A percentile compares a stretch with the other conserved stretches of the same genome.
Evolutionary conservation across 2,888 invertebrate genomes (phyloP).

Genomic region (Ypsolopha sequella): DNA sequence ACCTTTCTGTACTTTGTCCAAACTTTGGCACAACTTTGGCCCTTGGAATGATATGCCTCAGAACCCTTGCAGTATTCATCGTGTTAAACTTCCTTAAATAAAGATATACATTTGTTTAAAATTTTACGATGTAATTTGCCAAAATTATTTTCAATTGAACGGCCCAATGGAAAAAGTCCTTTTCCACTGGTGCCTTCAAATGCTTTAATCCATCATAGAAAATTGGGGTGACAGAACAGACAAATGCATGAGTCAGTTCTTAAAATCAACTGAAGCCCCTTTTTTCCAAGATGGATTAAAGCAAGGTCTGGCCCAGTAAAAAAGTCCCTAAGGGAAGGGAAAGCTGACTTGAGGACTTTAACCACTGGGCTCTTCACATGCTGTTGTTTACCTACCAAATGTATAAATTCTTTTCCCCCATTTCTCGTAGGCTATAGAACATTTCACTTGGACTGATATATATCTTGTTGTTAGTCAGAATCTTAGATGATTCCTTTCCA

Average conservation of each 20-base stretch:
- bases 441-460: constrained; percentile 47
- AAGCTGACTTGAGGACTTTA: no score
- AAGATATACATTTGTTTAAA: background rate
- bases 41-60: constrained; percentile 80
- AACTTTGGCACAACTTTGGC: constrained; percentile 78
- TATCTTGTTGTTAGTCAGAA: constrained; percentile 51
- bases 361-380: no score
- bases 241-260: no score
- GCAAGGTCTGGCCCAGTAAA: no score
- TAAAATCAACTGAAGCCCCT: no score
- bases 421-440: constrained; percentile 24
- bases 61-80: constrained; percentile 77
- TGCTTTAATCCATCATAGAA: no score
- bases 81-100: constrained; percentile 80
- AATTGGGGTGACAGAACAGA: no score
- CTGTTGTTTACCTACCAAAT: constrained; percentile 44
- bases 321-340: no score
- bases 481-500: constrained; percentile 72
- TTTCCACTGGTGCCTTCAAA: no score
- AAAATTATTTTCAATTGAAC: constrained; percentile 1
- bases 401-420: constrained; percentile 29
- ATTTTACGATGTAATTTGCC: constrained; percentile 3
- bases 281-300: no score
- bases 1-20: constrained; percentile 84
- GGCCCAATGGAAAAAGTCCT: no score